Percentiles rank a stretch among this genome's conserved stretches.
These are phyloP conservation scores for Microchirus variegatus DNA, from an alignment of 2,797 vertebrate genomes.

Conservation along the genomic window DNA sequence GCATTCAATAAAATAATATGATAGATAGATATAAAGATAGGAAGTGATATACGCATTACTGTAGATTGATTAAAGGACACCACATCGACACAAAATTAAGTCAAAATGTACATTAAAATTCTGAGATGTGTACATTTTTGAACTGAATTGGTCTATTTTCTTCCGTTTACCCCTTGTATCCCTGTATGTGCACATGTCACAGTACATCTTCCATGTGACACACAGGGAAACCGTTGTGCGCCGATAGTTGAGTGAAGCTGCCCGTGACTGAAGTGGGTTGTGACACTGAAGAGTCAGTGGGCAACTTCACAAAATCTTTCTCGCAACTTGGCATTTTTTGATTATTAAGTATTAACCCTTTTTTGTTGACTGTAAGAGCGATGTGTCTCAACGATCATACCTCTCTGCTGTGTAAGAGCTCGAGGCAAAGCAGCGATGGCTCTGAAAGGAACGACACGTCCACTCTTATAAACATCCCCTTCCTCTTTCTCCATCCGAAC, in stretches of 20 bases:
- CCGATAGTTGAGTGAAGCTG: constrained; percentile 62
- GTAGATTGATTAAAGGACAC: too few relatives aligned
- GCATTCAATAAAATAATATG: not conserved
- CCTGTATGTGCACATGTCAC: constrained; percentile 60
- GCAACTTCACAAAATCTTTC: constrained; percentile 64
- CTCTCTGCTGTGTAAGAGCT: constrained; percentile 27
- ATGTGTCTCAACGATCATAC: constrained; percentile 47
- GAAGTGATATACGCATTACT: too few relatives aligned
- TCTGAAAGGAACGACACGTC: constrained; percentile 57
- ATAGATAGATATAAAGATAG: too few relatives aligned
- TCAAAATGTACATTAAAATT: not conserved
- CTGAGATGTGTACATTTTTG: constrained; percentile 31
- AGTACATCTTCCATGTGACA: constrained; percentile 48
- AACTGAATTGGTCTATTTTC: constrained; percentile 53
- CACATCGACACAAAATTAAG: not conserved
- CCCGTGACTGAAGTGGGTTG: constrained; percentile 26
- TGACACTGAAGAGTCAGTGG: constrained; percentile 17
- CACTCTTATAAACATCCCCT: constrained; percentile 68
- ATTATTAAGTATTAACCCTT: constrained; percentile 53
- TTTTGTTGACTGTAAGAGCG: constrained; percentile 67
- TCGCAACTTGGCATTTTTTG: constrained; percentile 35
- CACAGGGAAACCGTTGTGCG: constrained; percentile 46
- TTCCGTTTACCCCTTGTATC: constrained; percentile 45
- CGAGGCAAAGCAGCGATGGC: constrained; percentile 37
- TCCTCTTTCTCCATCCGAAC: constrained; percentile 68